These are phyloP conservation scores for Engraulis encrasicolus DNA, from an alignment of 2,113 vertebrate genomes.

Conservation along the genomic window DNA sequence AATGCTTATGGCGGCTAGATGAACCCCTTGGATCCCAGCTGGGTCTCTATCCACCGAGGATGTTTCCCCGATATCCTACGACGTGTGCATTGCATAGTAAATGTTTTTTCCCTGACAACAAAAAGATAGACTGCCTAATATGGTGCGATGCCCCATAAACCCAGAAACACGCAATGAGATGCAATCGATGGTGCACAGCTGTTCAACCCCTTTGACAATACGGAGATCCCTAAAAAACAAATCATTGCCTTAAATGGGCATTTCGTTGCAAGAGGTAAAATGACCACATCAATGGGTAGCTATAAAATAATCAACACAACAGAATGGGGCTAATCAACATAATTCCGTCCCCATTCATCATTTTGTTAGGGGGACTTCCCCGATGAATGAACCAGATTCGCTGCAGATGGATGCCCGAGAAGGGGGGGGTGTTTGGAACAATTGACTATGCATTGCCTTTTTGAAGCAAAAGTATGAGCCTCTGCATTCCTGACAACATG, in stretches of 20 bases:
- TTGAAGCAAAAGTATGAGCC: neutral
- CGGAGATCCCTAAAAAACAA: neutral
- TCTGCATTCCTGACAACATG: neutral
- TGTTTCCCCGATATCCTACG: too few species aligned
- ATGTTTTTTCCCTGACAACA: neutral
- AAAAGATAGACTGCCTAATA: neutral
- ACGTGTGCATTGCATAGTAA: too few species aligned
- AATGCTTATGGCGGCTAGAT: neutral
- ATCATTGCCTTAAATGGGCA: neutral
- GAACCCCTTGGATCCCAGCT: neutral
- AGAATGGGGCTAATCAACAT: neutral
- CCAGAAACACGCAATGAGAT: neutral
- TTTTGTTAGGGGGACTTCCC: neutral
- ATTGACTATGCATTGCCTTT: neutral
- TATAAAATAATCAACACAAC: neutral
- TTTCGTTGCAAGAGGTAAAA: neutral
- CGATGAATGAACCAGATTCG: neutral
- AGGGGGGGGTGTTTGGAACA: neutral
- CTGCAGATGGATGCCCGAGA: constrained; percentile 32
- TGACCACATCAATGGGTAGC: neutral
- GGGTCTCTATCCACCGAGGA: neutral
- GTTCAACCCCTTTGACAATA: neutral
- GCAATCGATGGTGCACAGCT: neutral
- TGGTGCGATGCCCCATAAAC: neutral
- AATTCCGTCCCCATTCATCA: neutral